phyloP scores from a whole-genome alignment of 2,113 vertebrate species.

The Sarotherodon lohbergeri region DNA sequence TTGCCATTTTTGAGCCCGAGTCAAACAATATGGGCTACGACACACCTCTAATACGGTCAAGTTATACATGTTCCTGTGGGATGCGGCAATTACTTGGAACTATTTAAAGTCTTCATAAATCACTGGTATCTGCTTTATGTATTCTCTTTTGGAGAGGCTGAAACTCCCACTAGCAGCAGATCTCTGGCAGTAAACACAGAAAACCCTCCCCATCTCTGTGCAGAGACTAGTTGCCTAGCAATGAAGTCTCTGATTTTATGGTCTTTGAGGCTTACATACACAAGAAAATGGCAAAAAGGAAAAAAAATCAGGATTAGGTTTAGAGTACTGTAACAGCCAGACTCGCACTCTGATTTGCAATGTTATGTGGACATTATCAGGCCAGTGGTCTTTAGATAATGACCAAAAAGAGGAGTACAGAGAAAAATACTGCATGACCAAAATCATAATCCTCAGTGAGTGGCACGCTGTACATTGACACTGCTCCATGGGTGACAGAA shows the following conservation, averaged over 20 bases:
- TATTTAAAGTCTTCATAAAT: conserved; percentile 41
- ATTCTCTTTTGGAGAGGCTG: conserved; percentile 54
- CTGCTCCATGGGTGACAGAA: neutral
- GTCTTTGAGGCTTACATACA: conserved; percentile 65
- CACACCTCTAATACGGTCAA: conserved; percentile 13
- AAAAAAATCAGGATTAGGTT: conserved; percentile 59
- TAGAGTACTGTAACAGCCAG: conserved; percentile 45
- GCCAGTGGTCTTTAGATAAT: conserved; percentile 12
- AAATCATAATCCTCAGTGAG: conserved; percentile 3
- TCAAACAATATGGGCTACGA: neutral
- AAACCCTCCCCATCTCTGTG: conserved; percentile 57
- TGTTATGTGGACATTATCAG: conserved; percentile 5
- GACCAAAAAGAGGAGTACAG: neutral
- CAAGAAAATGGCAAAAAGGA: conserved; percentile 41
- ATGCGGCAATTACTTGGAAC: conserved; percentile 20
- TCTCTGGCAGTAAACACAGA: conserved; percentile 59
- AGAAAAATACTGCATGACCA: neutral
- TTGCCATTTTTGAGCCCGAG: neutral
- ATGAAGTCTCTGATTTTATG: conserved; percentile 76
- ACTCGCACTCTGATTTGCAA: conserved; percentile 12
- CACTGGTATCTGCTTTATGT: conserved; percentile 43
- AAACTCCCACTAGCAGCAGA: conserved; percentile 59
- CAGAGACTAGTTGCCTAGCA: conserved; percentile 79
- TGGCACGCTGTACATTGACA: conserved; percentile 15
- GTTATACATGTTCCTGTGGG: conserved; percentile 25